phyloP scores from a whole-genome alignment of 2,113 vertebrate species.

The Rousettus leschenaultii region DNA sequence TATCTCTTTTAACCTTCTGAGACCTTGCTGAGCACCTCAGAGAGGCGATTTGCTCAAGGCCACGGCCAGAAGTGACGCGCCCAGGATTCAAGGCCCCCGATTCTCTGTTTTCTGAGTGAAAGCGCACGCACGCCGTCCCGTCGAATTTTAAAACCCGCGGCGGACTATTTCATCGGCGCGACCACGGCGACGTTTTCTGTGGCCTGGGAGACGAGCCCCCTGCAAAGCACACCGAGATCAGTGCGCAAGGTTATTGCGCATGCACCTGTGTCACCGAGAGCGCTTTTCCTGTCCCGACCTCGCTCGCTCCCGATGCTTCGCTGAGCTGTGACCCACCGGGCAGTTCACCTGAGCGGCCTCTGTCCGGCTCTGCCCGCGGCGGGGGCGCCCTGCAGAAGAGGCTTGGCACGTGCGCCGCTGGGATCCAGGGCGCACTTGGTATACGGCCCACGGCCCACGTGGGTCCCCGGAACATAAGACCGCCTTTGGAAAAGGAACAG shows the following conservation, averaged over 20 bases:
- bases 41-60: neutral
- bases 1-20: neutral
- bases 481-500: neutral
- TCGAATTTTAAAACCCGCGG: neutral
- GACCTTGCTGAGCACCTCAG: neutral
- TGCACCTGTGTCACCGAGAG: rapidly evolving
- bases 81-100: neutral
- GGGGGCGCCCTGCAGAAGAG: neutral
- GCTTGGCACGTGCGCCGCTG: rapidly evolving
- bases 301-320: neutral
- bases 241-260: rapidly evolving
- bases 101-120: neutral
- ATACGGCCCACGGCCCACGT: rapidly evolving
- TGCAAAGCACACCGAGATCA: rapidly evolving
- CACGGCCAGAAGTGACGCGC: rapidly evolving
- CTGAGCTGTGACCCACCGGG: neutral
- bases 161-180: rapidly evolving
- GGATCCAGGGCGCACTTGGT: neutral
- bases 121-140: rapidly evolving
- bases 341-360: rapidly evolving
- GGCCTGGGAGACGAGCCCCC: rapidly evolving
- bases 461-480: rapidly evolving
- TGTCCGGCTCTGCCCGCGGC: rapidly evolving
- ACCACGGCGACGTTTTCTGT: neutral
- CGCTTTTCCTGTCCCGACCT: rapidly evolving